Evolutionary conservation across 1,140 invertebrate species (phyloP).

Genomic region (Sogatella furcifera): DNA sequence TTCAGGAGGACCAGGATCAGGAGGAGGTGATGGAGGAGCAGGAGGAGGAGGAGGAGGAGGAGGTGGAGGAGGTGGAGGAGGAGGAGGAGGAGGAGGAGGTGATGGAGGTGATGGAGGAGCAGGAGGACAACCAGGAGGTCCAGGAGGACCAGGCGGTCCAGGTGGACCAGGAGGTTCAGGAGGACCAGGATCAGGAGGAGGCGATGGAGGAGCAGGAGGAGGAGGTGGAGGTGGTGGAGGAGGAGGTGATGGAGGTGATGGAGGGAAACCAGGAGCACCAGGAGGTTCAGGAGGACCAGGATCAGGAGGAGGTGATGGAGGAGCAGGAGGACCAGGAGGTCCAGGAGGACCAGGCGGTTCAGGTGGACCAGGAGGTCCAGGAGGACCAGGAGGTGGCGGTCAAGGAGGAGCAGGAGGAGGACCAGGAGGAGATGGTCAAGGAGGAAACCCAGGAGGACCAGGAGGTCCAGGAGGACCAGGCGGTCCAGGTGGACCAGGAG

Average conservation of each 20-base stretch:
- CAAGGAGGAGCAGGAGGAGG: too few species aligned
- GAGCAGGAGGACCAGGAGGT: slow-evolving; percentile 3
- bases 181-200: neutral
- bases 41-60: neutral
- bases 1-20: too few species aligned
- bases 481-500: too few species aligned
- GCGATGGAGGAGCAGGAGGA: neutral
- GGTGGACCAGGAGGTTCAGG: slow-evolving; percentile 1
- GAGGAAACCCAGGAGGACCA: too few species aligned
- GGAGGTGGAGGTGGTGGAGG: neutral
- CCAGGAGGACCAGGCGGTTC: neutral
- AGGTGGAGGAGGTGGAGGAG: neutral
- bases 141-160: neutral
- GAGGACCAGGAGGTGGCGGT: too few species aligned
- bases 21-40: too few species aligned
- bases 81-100: neutral
- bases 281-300: neutral
- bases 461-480: too few species aligned
- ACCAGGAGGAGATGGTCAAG: too few species aligned
- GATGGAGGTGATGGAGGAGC: neutral
- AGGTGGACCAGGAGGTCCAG: too few species aligned
- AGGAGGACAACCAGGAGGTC: neutral
- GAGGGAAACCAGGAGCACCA: neutral
- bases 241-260: neutral
- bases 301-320: slow-evolving; percentile 2